Conservation (phyloP, 2,797 vertebrate genomes). For the Aulostomus chinensis region DNA sequence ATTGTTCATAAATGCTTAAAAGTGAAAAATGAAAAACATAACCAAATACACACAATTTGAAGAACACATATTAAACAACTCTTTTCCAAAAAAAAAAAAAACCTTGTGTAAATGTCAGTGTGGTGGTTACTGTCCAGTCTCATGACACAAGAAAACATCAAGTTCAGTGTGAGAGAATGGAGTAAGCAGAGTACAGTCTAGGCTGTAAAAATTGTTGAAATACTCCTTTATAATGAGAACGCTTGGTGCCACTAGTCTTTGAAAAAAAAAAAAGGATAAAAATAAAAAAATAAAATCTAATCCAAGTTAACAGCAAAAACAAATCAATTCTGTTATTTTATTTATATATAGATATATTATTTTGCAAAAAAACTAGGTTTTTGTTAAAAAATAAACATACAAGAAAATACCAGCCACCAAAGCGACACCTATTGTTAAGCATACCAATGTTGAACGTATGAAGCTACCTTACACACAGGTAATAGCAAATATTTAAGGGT, state of each 20-base stretch:
- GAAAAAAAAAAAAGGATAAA: conserved; percentile 71
- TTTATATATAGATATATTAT: conserved; percentile 85
- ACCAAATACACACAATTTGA: conserved; percentile 91
- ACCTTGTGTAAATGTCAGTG: conserved; percentile 69
- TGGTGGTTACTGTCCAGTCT: conserved; percentile 48
- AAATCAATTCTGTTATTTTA: conserved; percentile 83
- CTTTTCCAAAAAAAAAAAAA: conserved; percentile 63
- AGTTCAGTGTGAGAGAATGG: conserved; percentile 77
- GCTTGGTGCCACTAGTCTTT: conserved; percentile 62
- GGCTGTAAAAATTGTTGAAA: conserved; percentile 84
- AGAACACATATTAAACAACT: conserved; percentile 90
- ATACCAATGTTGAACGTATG: conserved; percentile 94
- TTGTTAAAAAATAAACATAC: conserved; percentile 85
- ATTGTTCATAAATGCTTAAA: conserved; percentile 96
- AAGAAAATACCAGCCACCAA: conserved; percentile 85
- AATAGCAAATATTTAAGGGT: conserved; percentile 87
- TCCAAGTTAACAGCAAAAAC: conserved; percentile 70
- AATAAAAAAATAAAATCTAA: conserved; percentile 39
- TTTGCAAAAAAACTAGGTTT: conserved; percentile 86
- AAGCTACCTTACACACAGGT: conserved; percentile 93
- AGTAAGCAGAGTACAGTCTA: conserved; percentile 81
- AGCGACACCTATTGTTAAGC: conserved; percentile 91
- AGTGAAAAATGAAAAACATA: conserved; percentile 82
- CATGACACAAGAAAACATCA: conserved; percentile 72
- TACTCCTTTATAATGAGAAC: conserved; percentile 75